These are phyloP conservation scores for Drosophila sucinea DNA, from an alignment of 1,140 invertebrate species.

Conservation along the genomic window DNA sequence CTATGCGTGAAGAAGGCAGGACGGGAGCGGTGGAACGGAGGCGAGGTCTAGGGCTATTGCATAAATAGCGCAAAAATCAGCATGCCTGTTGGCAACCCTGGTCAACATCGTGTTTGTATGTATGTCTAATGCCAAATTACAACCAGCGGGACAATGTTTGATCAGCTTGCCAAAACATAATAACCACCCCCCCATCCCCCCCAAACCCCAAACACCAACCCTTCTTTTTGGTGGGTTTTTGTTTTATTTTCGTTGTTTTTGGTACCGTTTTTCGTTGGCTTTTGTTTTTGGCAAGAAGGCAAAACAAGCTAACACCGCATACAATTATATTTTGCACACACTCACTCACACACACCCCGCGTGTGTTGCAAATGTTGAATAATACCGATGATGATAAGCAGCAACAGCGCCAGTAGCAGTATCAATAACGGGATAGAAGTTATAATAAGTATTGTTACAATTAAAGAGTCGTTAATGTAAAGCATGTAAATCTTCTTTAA, in stretches of 20 bases:
- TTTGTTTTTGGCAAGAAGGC: conserved; percentile 14
- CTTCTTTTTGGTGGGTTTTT: neutral
- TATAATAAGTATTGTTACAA: too few species aligned
- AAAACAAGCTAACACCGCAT: conserved; percentile 17
- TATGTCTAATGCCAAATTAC: conserved; percentile 51
- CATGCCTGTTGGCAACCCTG: conserved; percentile 32
- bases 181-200: neutral
- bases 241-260: neutral
- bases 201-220: neutral
- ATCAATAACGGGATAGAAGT: neutral
- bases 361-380: conserved; percentile 9
- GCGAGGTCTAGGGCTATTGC: neutral
- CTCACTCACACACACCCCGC: neutral
- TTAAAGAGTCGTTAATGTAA: too few species aligned
- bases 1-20: conserved; percentile 19
- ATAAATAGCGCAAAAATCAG: conserved; percentile 26
- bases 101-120: conserved; percentile 22
- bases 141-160: conserved; percentile 30
- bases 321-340: conserved; percentile 1
- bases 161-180: conserved; percentile 7
- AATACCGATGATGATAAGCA: conserved; percentile 14
- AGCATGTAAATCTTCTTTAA: too few species aligned
- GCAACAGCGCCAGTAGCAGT: neutral
- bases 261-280: conserved; percentile 5
- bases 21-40: neutral